These are phyloP conservation scores for Elephantulus edwardii DNA, from an alignment of 2,113 vertebrate genomes.

Conservation along the genomic window DNA sequence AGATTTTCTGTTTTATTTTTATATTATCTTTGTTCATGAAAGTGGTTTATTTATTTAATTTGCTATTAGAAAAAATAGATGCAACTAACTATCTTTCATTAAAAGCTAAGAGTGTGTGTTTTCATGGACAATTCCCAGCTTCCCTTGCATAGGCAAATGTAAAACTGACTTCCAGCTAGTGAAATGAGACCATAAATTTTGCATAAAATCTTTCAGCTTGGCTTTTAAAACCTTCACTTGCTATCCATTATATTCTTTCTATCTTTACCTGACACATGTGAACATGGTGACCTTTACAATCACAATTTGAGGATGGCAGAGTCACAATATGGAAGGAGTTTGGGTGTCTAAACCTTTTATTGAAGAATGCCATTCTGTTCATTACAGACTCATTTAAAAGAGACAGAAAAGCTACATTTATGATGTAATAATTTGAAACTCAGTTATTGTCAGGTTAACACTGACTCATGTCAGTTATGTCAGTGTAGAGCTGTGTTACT, in stretches of 20 bases:
- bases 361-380: not conserved
- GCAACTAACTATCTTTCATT: not conserved
- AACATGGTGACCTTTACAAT: not conserved
- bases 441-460: not conserved
- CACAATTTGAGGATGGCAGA: not conserved
- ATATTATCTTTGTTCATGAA: slow-evolving; percentile 38
- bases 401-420: not conserved
- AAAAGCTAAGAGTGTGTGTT: not conserved
- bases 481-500: not conserved
- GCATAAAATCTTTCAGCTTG: not conserved
- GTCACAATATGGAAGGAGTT: not conserved
- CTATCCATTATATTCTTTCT: not conserved
- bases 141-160: not conserved
- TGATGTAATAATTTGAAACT: not conserved
- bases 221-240: not conserved
- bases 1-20: slow-evolving; percentile 57
- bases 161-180: not conserved
- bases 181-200: not conserved
- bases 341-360: not conserved
- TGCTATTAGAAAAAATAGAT: slow-evolving; percentile 46
- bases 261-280: not conserved
- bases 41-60: slow-evolving; percentile 25
- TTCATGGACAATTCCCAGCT: not conserved
- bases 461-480: not conserved
- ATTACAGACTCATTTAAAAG: not conserved